A percentile compares a stretch with the other conserved stretches of the same genome.
These are phyloP conservation scores for Ganaspis brasiliensis DNA, from an alignment of 2,888 invertebrate genomes.

Conservation along the genomic window DNA sequence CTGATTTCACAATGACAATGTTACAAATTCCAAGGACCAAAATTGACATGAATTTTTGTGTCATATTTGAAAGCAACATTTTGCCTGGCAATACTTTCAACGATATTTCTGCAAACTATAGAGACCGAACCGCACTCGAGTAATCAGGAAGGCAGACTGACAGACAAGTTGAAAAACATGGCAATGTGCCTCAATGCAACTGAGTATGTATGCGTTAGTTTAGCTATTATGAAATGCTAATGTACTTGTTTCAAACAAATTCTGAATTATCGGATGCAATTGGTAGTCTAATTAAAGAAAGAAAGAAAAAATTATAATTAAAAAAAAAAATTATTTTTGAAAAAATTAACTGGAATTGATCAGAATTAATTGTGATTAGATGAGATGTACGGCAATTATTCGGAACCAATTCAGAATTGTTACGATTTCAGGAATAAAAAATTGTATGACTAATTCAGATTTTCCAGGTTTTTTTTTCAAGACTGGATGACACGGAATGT, in stretches of 20 bases:
- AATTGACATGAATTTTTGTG: slow-evolving; percentile 35
- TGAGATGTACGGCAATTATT: too few species aligned
- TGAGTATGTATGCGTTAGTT: background rate
- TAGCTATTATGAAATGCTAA: slow-evolving; percentile 12
- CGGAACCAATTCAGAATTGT: too few species aligned
- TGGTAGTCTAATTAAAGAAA: background rate
- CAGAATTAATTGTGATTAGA: too few species aligned
- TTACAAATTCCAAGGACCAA: slow-evolving; percentile 29
- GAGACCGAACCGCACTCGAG: slow-evolving; percentile 54
- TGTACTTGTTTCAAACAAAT: background rate
- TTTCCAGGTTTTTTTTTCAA: too few species aligned
- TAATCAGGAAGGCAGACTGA: slow-evolving; percentile 56
- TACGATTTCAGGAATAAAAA: too few species aligned
- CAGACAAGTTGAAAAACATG: slow-evolving; percentile 51
- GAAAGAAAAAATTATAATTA: background rate
- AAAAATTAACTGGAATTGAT: too few species aligned
- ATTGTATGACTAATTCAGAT: too few species aligned
- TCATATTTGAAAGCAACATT: slow-evolving; percentile 55
- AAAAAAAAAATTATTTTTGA: too few species aligned
- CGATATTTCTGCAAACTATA: background rate
- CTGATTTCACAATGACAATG: slow-evolving; percentile 12
- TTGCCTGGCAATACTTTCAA: background rate
- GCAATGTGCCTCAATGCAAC: slow-evolving; percentile 28
- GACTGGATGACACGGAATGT: too few species aligned
- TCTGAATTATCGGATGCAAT: background rate